Evolutionary conservation across 1,140 invertebrate genomes (phyloP), one percentile per base, ranked within the genome.

Genomic region (Lordiphosa stackelbergi): DNA sequence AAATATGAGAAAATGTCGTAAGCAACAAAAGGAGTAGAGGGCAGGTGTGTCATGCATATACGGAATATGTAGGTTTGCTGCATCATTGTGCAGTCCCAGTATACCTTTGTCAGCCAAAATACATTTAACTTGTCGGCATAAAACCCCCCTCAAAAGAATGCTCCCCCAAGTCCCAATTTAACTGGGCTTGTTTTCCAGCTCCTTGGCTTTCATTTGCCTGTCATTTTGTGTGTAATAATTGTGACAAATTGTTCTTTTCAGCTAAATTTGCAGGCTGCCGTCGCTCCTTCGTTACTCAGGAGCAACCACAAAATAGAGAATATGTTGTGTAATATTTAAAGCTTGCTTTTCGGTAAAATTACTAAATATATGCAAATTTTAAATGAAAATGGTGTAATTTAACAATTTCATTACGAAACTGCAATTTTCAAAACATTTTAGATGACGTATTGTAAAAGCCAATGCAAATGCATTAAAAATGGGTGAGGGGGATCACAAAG

Each of bases 161-260:
- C 28, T 8, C 28, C 28, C 28, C 7, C 28, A 31, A 24, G 22
- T 24, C 7, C 28, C 2, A 31, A 31, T 31, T 31, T 31, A 5
- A 31, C 28, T 69, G 53, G 48, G 41, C 63, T 72, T 75, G 72
- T 81, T 81, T 79, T 81, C 68, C 77, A 69, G 71, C 59, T 81
- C 59, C 72, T 83, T 83, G 77, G 41, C 36, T 83, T 69, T 69
- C 69, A 83, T 69, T 77, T 83, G 51, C 72, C 72, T 66, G 68
- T 83, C 77, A 75, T 75, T 77, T 73, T 62, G 60, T 53, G 69
- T 63, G 69, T 51, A 73, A 70, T 83, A 83, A 83, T 83, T 83
- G 72, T 83, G 77, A 83, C 78, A 83, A 83, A 83, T 83, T 73
- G 69, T 70, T 51, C 55, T 53, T 49, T 73, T 69, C 52, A 64